Base-by-base conservation (phyloP, 2,797 vertebrate genomes). In the Phoxinus dragarum region DNA sequence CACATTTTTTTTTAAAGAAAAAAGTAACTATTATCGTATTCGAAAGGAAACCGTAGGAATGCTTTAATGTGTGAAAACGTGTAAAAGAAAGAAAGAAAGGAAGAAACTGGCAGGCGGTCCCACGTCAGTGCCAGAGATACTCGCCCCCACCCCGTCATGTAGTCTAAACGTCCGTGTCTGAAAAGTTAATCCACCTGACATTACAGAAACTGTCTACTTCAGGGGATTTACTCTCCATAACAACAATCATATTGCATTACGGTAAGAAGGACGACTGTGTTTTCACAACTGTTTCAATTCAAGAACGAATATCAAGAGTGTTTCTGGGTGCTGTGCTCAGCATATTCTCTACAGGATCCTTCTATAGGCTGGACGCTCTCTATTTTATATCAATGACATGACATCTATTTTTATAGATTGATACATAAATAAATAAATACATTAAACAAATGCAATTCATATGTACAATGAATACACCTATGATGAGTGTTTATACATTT, bases 261-360 rank as follows among this genome's bases (percentile, higher is more conserved):
- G 19, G 80, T 86, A 73, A 73, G 77, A 66, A 82, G 77, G 69
- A 80, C 14, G 36, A 40, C 59, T 27, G 75, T 91, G 90, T 92
- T 94, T 93, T 86, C 85, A 88, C 77, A 91, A 90, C 89, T 91
- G 89, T 84, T 88, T 56, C 75, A 90, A 86, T 84, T 75, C 78
- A 79, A 76, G 72, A 36, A 14, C n/a, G 23, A 34, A 64, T 82
- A 76, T 82, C 69, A 49, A 47, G 64, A 72, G 67, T 38, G 68
- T 49, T 49, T 73, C 34, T 56, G 49, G 42, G 23, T 75, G 74
- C 73, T 40, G 14, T 49, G 52, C 67, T 84, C 66, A 68, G 80
- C 86, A 77, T 44, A 75, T 85, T 86, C 69, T 87, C 10, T 59
- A 71, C 19, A 66, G 67, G 47, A 68, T 69, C 38, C 34, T 49